These are phyloP conservation scores for Argentina silus DNA, from an alignment of 2,797 vertebrate genomes.

Conservation along the genomic window DNA sequence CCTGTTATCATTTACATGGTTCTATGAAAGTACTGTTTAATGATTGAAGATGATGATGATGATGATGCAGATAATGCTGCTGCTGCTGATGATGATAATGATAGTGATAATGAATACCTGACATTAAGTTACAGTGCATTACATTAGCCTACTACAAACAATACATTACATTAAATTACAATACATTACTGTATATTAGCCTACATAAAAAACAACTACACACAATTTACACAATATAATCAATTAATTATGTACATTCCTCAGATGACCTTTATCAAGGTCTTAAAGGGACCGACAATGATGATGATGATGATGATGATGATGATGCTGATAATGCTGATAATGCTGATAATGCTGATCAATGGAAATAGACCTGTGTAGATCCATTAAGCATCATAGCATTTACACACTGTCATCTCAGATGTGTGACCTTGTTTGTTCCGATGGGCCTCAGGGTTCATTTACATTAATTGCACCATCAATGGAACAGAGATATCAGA, in stretches of 20 bases:
- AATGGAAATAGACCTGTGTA: background rate
- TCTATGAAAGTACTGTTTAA: background rate
- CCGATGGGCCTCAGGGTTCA: constrained; percentile 21
- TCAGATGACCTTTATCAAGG: background rate
- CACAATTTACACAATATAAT: no score
- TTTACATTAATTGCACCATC: constrained; percentile 29
- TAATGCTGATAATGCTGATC: background rate
- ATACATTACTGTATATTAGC: no score
- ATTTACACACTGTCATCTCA: background rate
- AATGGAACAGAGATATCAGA: constrained; percentile 35
- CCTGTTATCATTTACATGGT: background rate
- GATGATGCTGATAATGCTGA: background rate
- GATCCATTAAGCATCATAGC: background rate
- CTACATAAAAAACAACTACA: no score
- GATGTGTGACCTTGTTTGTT: background rate
- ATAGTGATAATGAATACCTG: no score
- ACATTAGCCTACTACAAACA: no score
- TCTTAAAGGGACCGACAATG: background rate
- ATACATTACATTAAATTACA: no score
- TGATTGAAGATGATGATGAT: background rate
- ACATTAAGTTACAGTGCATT: no score
- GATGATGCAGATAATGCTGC: background rate
- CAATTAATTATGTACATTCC: no score
- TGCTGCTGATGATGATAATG: background rate
- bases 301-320: background rate